Conservation (phyloP, 1,140 invertebrate genomes). For the Drosophila ogumai region DNA sequence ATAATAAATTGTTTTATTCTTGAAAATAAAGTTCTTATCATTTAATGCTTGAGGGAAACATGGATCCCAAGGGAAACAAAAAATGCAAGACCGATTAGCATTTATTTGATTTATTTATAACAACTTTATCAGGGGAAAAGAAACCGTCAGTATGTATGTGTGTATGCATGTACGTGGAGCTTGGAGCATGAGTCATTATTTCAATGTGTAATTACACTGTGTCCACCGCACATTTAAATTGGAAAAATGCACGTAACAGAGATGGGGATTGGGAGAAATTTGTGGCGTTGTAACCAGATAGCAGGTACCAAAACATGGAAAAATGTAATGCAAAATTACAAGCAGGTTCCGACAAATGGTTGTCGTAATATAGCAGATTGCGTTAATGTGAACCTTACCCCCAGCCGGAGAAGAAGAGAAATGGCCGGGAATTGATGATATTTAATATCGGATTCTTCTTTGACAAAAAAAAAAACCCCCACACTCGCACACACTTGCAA, state of each 20-base stretch:
- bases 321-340: background rate
- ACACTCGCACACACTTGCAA: slow-evolving; percentile 9
- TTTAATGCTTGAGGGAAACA: background rate
- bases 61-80: background rate
- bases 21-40: background rate
- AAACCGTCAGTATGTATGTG: background rate
- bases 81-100: background rate
- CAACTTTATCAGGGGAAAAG: slow-evolving; percentile 1
- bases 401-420: slow-evolving; percentile 15
- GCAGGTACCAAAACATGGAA: background rate
- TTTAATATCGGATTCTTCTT: slow-evolving; percentile 34
- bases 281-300: slow-evolving; percentile 7
- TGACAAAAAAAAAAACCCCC: slow-evolving; percentile 25
- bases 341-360: background rate
- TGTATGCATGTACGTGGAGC: slow-evolving; percentile 2
- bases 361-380: background rate
- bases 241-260: slow-evolving; percentile 20
- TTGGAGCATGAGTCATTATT: slow-evolving; percentile 16
- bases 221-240: slow-evolving; percentile 16
- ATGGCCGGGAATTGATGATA: slow-evolving; percentile 42
- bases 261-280: slow-evolving; percentile 3
- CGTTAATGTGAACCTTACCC: slow-evolving; percentile 15
- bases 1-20: too few species aligned
- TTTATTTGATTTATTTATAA: slow-evolving; percentile 11
- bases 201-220: slow-evolving; percentile 5